These are phyloP conservation scores for Neomorphus geoffroyi DNA, from an alignment of 2,797 vertebrate genomes.

Conservation along the genomic window DNA sequence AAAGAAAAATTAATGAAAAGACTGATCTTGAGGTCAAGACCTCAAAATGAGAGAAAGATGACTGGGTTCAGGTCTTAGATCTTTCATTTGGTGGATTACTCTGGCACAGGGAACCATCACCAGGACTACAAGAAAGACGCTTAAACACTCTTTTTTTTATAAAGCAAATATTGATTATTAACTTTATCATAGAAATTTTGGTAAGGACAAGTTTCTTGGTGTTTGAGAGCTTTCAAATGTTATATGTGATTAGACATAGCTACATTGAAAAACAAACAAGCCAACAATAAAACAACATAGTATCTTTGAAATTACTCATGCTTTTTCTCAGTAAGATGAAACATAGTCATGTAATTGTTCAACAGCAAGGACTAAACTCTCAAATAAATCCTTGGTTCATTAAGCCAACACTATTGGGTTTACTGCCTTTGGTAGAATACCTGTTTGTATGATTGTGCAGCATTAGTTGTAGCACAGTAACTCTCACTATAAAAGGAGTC, in stretches of 20 bases:
- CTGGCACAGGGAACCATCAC: neutral
- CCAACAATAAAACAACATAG: neutral
- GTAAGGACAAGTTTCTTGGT: neutral
- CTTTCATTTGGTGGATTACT: neutral
- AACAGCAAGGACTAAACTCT: neutral
- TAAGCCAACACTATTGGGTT: neutral
- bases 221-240: neutral
- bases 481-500: neutral
- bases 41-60: neutral
- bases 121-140: neutral
- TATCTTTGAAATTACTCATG: neutral
- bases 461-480: neutral
- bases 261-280: neutral
- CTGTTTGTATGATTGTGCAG: neutral
- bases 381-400: neutral
- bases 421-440: neutral
- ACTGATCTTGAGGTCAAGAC: neutral
- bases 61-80: neutral
- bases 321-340: neutral
- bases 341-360: neutral
- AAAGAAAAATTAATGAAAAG: neutral
- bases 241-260: neutral
- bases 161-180: neutral
- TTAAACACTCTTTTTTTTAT: neutral
- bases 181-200: neutral